Base-by-base conservation (phyloP, 1,140 invertebrate species). In the Cecropterus lyciades region DNA sequence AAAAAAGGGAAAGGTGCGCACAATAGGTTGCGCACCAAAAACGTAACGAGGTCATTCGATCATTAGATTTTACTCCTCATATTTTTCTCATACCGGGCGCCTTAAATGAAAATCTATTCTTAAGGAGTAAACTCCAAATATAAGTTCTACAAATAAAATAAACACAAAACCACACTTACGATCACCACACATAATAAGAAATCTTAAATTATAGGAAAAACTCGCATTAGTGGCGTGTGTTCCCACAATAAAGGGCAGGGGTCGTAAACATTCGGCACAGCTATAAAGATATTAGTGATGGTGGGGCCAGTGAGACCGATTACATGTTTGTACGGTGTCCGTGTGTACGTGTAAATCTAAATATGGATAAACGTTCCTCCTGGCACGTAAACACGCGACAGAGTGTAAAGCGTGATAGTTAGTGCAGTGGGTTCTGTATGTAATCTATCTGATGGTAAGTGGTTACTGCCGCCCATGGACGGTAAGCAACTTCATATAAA, bases 221-320 rank as follows among this genome's bases (percentile, higher is more conserved):
- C 33, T 51, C 46, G 53, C 60, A 63, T 33, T 57, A 14, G 43
- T 65, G 56, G 67, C 65, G 56, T 72, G 60, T 74, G 66, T 69
- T 69, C 51, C 46, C 40, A 67, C 64, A 69, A 67, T 63, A 68
- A 71, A 52, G 52, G 75, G 52, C 72, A 73, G 65, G 51, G 57
- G 20, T 78, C 68, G 66, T 78, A 78, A 78, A 78, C 70, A 70
- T 78, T 72, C 55, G 49, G 69, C 64, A 67, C 69, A 55, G 67
- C 66, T 66, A 75, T 77, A 77, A 77, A 77, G 65, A 72, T 77
- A 74, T 77, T 77, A 72, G 72, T 69, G 56, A 65, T 67, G 51
- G 59, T 56, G 66, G 64, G 68, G 65, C 65, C 56, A 37, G 30
- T n/a, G 56, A 56, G 57, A 71, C 68, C 67, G 66, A 49, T 49